Conservation (phyloP, 2,113 vertebrate genomes). For the Bubo scandiacus region DNA sequence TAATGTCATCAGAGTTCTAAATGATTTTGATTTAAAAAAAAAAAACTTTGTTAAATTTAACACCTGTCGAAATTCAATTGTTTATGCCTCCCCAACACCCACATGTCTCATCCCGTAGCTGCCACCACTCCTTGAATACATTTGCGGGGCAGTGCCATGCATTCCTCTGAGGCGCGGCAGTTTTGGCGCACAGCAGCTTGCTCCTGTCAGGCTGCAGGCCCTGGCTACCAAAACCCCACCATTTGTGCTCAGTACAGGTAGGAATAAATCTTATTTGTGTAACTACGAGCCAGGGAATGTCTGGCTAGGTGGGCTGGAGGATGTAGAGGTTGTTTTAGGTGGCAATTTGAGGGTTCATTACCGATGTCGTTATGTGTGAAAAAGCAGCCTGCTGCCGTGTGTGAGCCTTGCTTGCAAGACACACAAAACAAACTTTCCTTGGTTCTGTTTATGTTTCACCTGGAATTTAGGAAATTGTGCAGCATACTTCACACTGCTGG, state of each 20-base stretch:
- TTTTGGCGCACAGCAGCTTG: fast-evolving
- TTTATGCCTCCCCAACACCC: no score
- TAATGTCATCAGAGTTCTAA: no score
- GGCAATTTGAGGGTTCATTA: fast-evolving
- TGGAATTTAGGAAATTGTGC: background rate
- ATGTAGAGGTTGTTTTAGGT: background rate
- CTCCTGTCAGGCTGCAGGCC: background rate
- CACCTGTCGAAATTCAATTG: no score
- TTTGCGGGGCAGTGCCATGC: fast-evolving
- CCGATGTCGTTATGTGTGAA: fast-evolving
- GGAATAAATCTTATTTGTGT: background rate
- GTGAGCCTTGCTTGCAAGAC: no score
- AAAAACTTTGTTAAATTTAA: no score
- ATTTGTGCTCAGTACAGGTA: background rate
- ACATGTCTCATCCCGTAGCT: fast-evolving
- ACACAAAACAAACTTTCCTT: background rate
- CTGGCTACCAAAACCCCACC: fast-evolving
- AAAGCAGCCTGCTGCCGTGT: fast-evolving
- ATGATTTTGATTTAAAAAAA: no score
- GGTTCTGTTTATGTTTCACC: background rate
- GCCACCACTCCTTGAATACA: fast-evolving
- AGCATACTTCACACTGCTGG: background rate
- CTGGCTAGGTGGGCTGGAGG: background rate
- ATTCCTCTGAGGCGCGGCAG: fast-evolving
- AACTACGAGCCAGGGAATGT: fast-evolving